phyloP scores from a whole-genome alignment of 2,113 vertebrate genomes.

The Puma concolor region DNA sequence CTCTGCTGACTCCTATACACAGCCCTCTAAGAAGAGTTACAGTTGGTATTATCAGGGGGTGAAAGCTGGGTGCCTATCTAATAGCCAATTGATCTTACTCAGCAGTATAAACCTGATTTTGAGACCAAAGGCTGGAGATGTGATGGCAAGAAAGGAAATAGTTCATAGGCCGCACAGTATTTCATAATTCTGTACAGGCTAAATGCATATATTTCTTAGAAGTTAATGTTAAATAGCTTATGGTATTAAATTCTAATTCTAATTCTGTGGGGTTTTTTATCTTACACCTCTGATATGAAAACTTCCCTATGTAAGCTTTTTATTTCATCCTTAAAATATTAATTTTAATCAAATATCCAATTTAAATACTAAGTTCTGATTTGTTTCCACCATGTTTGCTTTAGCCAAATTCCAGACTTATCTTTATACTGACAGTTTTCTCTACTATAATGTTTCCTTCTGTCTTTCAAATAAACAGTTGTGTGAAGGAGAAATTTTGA shows the following conservation, averaged over 20 bases:
- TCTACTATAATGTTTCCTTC: slow-evolving; percentile 72
- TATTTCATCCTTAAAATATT: slow-evolving; percentile 16
- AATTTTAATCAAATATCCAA: slow-evolving; percentile 34
- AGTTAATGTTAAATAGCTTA: neutral
- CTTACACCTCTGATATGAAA: slow-evolving; percentile 20
- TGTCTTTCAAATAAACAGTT: slow-evolving; percentile 77
- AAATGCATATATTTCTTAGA: neutral
- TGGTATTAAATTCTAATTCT: slow-evolving; percentile 10
- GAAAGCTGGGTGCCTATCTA: neutral
- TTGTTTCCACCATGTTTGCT: slow-evolving; percentile 15
- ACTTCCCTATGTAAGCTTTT: neutral
- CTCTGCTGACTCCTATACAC: neutral
- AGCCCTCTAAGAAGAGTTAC: neutral
- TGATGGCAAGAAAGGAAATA: slow-evolving; percentile 7
- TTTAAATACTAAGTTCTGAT: slow-evolving; percentile 18
- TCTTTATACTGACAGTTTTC: slow-evolving; percentile 69
- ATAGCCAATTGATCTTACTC: neutral
- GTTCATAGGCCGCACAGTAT: neutral
- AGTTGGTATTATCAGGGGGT: neutral
- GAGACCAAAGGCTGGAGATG: neutral
- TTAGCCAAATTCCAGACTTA: slow-evolving; percentile 73
- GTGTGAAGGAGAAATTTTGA: slow-evolving; percentile 71
- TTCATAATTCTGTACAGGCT: slow-evolving; percentile 26
- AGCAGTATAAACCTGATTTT: neutral
- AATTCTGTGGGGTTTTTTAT: slow-evolving; percentile 28